Evolutionary conservation across 2,797 vertebrate genomes (phyloP).

Genomic region (Helarctos malayanus): DNA sequence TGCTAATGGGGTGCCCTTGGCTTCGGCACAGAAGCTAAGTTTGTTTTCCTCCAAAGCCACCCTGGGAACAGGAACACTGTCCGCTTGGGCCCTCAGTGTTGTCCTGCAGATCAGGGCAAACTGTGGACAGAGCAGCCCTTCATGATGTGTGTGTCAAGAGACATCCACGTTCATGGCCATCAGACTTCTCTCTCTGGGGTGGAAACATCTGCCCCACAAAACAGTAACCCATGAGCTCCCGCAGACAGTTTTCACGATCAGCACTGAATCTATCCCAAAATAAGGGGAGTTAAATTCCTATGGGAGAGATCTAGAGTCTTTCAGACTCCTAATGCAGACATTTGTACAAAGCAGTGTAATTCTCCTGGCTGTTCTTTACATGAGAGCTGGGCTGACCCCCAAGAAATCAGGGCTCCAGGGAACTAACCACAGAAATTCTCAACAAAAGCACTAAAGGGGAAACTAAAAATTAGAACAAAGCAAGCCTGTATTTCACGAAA

Average conservation of each 20-base stretch:
- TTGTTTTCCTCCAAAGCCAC: neutral
- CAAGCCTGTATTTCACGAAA: constrained; percentile 44
- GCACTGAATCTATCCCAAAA: neutral
- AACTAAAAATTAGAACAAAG: constrained; percentile 66
- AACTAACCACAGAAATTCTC: constrained; percentile 67
- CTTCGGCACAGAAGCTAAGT: neutral
- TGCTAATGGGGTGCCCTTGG: neutral
- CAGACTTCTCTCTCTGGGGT: neutral
- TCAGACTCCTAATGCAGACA: neutral
- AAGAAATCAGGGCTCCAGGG: constrained; percentile 21
- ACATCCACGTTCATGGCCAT: neutral
- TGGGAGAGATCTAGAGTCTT: neutral
- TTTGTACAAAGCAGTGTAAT: neutral
- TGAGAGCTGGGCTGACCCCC: neutral
- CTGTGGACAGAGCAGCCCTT: neutral
- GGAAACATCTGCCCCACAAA: neutral
- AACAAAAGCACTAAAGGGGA: constrained; percentile 48
- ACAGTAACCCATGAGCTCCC: neutral
- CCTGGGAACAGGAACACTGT: neutral
- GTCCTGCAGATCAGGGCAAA: neutral
- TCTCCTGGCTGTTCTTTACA: neutral
- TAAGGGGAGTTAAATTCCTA: neutral
- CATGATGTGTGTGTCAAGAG: neutral
- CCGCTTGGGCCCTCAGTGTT: too few relatives aligned
- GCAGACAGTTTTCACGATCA: neutral